Conservation (phyloP, 1,140 invertebrate species). For the Orius insidiosus region DNA sequence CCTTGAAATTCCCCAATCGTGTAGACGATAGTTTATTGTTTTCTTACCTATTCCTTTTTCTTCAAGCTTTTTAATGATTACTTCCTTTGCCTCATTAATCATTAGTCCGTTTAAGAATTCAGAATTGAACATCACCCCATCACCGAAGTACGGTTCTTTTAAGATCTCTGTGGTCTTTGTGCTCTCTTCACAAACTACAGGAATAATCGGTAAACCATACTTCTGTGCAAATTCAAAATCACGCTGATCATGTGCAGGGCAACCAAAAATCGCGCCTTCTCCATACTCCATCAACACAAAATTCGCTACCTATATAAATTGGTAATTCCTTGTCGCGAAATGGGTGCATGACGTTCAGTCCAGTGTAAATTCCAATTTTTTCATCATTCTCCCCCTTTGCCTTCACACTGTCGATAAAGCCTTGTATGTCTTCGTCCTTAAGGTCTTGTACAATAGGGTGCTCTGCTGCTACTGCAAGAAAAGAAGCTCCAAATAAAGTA, state of each 20-base stretch:
- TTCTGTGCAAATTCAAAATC: slow-evolving; percentile 42
- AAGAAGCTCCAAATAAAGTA: too few relatives aligned
- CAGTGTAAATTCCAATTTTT: too few relatives aligned
- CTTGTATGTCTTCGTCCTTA: too few relatives aligned
- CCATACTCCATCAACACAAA: slow-evolving; percentile 38
- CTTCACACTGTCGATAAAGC: too few relatives aligned
- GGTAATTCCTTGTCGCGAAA: slow-evolving; percentile 22
- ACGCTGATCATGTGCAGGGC: slow-evolving; percentile 33
- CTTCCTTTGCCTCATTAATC: slow-evolving; percentile 23
- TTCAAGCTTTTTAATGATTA: slow-evolving; percentile 34
- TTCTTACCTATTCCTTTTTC: slow-evolving; percentile 54
- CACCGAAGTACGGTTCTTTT: too few relatives aligned
- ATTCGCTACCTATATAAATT: slow-evolving; percentile 46
- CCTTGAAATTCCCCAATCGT: slow-evolving; percentile 94
- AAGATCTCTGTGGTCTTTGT: too few relatives aligned
- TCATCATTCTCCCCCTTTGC: too few relatives aligned
- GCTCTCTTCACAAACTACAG: too few relatives aligned
- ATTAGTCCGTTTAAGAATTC: slow-evolving; percentile 28
- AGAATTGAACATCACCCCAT: slow-evolving; percentile 21
- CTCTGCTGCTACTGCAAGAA: too few relatives aligned
- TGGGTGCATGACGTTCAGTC: too few relatives aligned
- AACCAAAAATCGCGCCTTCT: slow-evolving; percentile 36
- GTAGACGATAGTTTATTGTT: slow-evolving; percentile 61
- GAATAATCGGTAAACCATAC: slow-evolving; percentile 46
- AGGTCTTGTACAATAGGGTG: too few relatives aligned